Evolutionary conservation across 2,113 vertebrate species (phyloP), one percentile per base, ranked within the genome.

Genomic region (Ivindomyrus marchei): DNA sequence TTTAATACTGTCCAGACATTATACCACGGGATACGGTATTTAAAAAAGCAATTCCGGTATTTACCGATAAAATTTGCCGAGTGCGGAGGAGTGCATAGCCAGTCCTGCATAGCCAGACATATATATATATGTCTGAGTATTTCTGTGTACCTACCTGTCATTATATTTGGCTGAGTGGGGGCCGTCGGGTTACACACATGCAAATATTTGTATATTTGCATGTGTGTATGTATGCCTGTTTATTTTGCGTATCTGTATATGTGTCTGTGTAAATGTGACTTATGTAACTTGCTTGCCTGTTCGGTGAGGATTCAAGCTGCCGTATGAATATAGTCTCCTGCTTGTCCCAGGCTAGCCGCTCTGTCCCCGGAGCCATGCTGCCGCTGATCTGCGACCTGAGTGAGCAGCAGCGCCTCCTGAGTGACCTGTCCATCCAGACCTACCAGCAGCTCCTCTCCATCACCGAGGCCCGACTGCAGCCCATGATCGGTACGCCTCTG

Each of bases 401-500:
- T 77, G 93, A 94, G 53, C 87, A 91, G 89, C 93, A 93, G n/a
- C 91, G 66, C 7, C 74, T 90, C 80, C 93, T 97, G 86, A 93
- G 90, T 1, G 93, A 95, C 88, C 93, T 97, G 91, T 94, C 95
- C 0, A 95, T 97, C 92, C 96, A 96, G 94, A 94, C 96, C 86
- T 96, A 96, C 89, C 96, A 97, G 94, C 96, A 97, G 93, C 95
- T 97, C 24, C 90, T 97, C 88, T 92, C 90, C 90, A 95, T 95
- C 0, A 92, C 95, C 0, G 95, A 96, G 92, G 93, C 93, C 13
- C 85, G 0, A 4, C 95, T 97, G 42, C 96, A 96, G 47, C 95
- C 93, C 92, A 90, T 96, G 88, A 96, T 96, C 3, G 95, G 96
- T 97, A n/a, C 2, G 17, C 2, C 52, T 15, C 2, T 56, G 27